Base-by-base conservation (phyloP, 1,140 invertebrate species). In the Trachymyrmex septentrionalis region DNA sequence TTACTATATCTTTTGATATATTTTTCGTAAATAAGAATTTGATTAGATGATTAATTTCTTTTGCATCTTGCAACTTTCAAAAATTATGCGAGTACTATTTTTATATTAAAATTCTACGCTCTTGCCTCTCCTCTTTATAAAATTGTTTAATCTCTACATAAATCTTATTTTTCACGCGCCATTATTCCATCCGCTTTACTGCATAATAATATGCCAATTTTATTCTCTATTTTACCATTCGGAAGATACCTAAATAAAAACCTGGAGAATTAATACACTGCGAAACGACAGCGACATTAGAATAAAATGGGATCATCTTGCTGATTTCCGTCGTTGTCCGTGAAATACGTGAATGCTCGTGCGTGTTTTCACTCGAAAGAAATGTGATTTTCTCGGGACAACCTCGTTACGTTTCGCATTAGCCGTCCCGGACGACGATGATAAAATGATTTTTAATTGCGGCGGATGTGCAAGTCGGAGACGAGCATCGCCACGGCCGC, bases 371-470 rank as follows among this genome's bases (percentile, higher is more conserved):
- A 69, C 0, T 55, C 77, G 34, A 67, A 30, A 30, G 27, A 71
- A 71, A 73, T 82, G 34, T 61, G 57, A 73, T 82, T 82, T 82
- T 82, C 67, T 48, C 24, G 19, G 55, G 19, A 34, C 38, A 82
- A 61, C 38, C 19, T 21, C 21, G 67, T 34, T 82, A 87, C 63
- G 27, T 9, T 63, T 50, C 24, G 69, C 19, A 81, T 72, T 76
- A 63, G 57, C 14, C 30, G 7, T 72, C 34, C n/a, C 44, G 30
- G 24, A 57, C 16, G 24, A 57, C 27, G 16, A 71, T 71, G 76
- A 81, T 71, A 64, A 80, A 88, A 63, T 64, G 73, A 66, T 80
- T 88, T 69, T 86, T 64, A 80, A 87, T 86, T 59, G 53, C 59
- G 7, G 16, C 48, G 75, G 34, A 71, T 71, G 48, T 71, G 19